These are phyloP conservation scores for Periophthalmus modestus DNA, from an alignment of 2,113 vertebrate genomes.

Conservation along the genomic window DNA sequence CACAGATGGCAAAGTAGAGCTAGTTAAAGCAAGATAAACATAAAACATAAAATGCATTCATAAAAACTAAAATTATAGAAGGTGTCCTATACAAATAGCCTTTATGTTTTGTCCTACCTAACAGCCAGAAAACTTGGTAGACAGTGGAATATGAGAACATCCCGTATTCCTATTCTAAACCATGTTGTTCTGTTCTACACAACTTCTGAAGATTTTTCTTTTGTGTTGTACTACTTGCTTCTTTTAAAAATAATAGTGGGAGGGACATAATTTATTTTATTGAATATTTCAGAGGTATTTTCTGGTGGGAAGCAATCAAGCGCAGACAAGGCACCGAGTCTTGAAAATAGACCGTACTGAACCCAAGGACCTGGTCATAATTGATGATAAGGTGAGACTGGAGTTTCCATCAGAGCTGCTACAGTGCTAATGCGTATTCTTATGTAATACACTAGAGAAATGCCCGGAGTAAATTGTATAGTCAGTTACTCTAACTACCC, in stretches of 20 bases:
- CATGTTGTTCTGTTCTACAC: slow-evolving; percentile 48
- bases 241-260: neutral
- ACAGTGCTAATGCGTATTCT: slow-evolving; percentile 37
- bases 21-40: neutral
- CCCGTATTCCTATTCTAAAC: slow-evolving; percentile 48
- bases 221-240: neutral
- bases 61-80: neutral
- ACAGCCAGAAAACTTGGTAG: slow-evolving; percentile 22
- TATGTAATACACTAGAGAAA: slow-evolving; percentile 61
- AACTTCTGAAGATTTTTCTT: neutral
- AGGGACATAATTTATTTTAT: slow-evolving; percentile 4
- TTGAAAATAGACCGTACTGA: slow-evolving; percentile 98
- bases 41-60: neutral
- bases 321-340: slow-evolving; percentile 92
- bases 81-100: slow-evolving; percentile 15
- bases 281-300: slow-evolving; percentile 86
- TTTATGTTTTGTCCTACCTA: slow-evolving; percentile 38
- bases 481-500: slow-evolving; percentile 40
- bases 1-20: too few relatives aligned
- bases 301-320: slow-evolving; percentile 92
- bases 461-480: slow-evolving; percentile 41
- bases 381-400: slow-evolving; percentile 89
- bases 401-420: slow-evolving; percentile 8
- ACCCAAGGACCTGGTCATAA: slow-evolving; percentile 91
- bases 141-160: slow-evolving; percentile 48